These are phyloP conservation scores for Ciconia boyciana DNA, from an alignment of 2,113 vertebrate species.

Conservation along the genomic window DNA sequence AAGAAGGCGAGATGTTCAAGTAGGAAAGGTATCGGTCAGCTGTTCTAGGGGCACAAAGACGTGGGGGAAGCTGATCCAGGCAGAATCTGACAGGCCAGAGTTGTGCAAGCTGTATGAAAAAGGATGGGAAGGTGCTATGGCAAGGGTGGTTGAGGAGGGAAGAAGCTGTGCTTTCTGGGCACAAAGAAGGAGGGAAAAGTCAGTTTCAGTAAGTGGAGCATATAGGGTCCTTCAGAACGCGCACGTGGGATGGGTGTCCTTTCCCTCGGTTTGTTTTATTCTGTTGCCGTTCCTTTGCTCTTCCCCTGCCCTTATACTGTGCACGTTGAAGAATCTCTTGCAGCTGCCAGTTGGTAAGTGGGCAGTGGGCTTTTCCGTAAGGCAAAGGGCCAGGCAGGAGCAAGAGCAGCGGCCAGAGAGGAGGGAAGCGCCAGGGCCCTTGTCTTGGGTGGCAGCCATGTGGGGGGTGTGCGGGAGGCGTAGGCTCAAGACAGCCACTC, in stretches of 20 bases:
- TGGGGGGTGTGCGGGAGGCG: background rate
- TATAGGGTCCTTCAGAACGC: background rate
- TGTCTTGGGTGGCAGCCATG: background rate
- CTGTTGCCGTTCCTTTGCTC: background rate
- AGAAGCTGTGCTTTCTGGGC: background rate
- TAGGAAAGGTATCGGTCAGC: background rate
- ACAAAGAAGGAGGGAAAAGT: background rate
- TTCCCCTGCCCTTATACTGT: background rate
- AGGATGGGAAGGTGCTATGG: background rate
- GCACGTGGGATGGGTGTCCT: background rate
- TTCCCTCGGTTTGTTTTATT: background rate
- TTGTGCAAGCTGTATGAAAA: background rate
- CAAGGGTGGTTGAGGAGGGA: background rate
- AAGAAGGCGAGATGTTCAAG: background rate
- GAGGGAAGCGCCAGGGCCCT: background rate
- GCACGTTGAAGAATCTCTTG: background rate
- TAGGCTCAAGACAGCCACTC: slow-evolving; percentile 15
- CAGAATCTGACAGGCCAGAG: background rate
- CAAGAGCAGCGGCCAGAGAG: background rate
- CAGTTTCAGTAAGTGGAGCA: background rate
- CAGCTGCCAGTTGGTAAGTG: background rate
- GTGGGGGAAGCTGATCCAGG: background rate
- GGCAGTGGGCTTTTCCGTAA: background rate
- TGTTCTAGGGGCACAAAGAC: background rate
- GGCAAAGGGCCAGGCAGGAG: background rate